A percentile compares a stretch with the other conserved stretches of the same genome.
phyloP scores from a whole-genome alignment of 2,888 invertebrate genomes.

The Taenaris catops region DNA sequence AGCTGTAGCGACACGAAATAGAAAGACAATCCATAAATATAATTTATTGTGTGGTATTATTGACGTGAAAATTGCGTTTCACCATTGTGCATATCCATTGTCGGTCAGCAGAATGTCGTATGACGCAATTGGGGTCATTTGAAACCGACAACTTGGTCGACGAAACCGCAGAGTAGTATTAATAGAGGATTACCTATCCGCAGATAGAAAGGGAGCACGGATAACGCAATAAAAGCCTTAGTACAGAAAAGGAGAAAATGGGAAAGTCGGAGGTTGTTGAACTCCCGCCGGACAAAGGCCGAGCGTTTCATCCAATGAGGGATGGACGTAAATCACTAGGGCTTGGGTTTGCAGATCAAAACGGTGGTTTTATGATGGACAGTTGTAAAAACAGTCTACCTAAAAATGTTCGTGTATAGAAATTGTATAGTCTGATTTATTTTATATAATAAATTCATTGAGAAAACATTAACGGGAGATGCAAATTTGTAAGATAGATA shows the following conservation, averaged over 20 bases:
- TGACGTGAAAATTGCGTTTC: constrained; percentile 34
- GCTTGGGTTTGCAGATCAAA: constrained; percentile 7
- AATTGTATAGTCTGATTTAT: too few species aligned
- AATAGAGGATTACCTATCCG: constrained; percentile 36
- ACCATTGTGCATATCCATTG: constrained; percentile 48
- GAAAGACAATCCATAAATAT: too few species aligned
- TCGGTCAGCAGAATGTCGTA: constrained; percentile 59
- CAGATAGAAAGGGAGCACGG: constrained; percentile 23
- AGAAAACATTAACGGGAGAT: too few species aligned
- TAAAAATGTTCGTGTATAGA: too few species aligned
- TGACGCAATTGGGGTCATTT: constrained; percentile 65
- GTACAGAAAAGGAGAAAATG: constrained; percentile 22
- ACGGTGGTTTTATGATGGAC: background rate
- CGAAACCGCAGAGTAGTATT: constrained; percentile 60
- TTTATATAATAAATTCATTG: too few species aligned
- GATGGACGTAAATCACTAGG: constrained; percentile 12
- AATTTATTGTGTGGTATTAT: too few species aligned
- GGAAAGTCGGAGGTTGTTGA: constrained; percentile 22
- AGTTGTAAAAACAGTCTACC: too few species aligned
- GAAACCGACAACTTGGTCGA: constrained; percentile 61
- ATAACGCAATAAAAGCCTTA: constrained; percentile 22
- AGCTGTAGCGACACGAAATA: background rate
- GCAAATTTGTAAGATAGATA: too few species aligned
- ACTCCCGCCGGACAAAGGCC: constrained; percentile 18
- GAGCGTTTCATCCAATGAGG: constrained; percentile 14